Evolutionary conservation across 2,113 vertebrate species (phyloP), one percentile per base, ranked within the genome.

Genomic region (Macrotis lagotis): DNA sequence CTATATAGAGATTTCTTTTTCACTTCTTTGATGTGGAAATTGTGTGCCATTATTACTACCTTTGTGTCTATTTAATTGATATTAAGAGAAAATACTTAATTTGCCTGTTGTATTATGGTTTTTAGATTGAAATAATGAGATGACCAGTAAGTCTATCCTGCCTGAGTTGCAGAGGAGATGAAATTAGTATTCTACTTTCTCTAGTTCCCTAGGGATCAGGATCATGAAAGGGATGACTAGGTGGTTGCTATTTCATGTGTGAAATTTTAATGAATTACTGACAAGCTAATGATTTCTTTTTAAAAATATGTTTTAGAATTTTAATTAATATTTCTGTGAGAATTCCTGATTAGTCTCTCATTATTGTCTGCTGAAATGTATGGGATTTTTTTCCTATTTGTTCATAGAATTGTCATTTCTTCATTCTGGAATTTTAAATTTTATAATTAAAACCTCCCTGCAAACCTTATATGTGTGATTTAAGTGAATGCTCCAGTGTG

Each of bases 261-360:
- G 93, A 97, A 97, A 97, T 97, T 97, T 97, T 97, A 98, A 96
- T 97, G 96, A 97, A 96, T 97, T 96, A 91, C 93, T 97, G 96
- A 52, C 95, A 92, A 48, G 59, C 91, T 96, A 96, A 48, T 88
- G 49, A 31, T 95, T 92, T 90, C n/a, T 89, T 88, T 51, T 59
- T 31, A 93, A 10, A 96, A 91, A 8, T 48, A 93, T n/a, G 0
- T 88, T 93, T 53, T 93, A 90, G 48, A 93, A 55, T 0, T 8
- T 91, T 88, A 97, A 50, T 53, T 95, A 91, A 95, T 47, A 92
- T 89, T 92, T 93, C 95, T 93, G 97, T 50, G 92, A 98, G 94
- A 96, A 66, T 96, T 97, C 96, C 93, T 95, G 51, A 94, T 94
- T 96, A 91, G 55, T 91, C 59, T 91, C 94, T 93, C 95, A 92